Conservation (phyloP, 2,797 vertebrate species). For the Emydoidea blandingii region DNA sequence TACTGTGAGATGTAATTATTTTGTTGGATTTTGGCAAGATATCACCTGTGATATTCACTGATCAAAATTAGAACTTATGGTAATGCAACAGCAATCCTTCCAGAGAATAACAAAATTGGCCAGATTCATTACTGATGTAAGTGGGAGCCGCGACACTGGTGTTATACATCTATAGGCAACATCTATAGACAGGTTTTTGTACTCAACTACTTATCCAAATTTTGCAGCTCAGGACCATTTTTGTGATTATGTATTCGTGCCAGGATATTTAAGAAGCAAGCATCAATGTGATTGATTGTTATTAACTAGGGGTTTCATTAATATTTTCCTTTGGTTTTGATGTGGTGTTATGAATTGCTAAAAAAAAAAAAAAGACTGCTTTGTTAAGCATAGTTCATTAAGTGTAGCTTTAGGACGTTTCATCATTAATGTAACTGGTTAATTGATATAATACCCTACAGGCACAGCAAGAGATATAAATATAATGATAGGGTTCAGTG, state of each 20-base stretch:
- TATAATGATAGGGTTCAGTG: not conserved
- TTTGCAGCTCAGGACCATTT: not conserved
- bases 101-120: not conserved
- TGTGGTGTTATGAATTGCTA: not conserved
- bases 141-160: not conserved
- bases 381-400: not conserved
- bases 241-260: constrained; percentile 11
- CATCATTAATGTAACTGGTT: not conserved
- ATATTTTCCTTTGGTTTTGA: constrained; percentile 52
- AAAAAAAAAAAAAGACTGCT: not conserved
- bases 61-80: constrained; percentile 45
- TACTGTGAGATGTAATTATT: constrained; percentile 57
- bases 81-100: constrained; percentile 27
- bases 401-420: not conserved
- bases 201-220: fast-evolving
- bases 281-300: not conserved
- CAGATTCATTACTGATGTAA: not conserved
- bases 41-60: constrained; percentile 51
- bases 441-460: not conserved
- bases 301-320: constrained; percentile 33
- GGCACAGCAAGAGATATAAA: not conserved
- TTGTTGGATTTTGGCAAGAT: constrained; percentile 71
- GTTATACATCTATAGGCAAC: not conserved
- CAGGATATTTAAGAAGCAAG: constrained; percentile 25
- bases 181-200: not conserved